Conservation (phyloP, 2,888 invertebrate species). For the Lysandra bellargus region DNA sequence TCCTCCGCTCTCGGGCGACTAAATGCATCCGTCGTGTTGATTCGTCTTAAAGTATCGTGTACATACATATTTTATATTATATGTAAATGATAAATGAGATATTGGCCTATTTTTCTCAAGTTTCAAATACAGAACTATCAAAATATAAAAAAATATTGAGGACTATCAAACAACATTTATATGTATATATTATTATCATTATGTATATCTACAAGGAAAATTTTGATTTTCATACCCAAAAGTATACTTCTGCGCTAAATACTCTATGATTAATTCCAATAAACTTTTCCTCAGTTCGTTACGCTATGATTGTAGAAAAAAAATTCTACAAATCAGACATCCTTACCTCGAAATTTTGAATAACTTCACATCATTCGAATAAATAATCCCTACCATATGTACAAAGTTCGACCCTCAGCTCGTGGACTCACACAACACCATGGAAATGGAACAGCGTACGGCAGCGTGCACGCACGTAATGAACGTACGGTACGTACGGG, state of each 20-base stretch:
- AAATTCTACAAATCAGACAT: slow-evolving; percentile 60
- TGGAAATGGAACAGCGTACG: slow-evolving; percentile 74
- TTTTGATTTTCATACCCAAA: slow-evolving; percentile 72
- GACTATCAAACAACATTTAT: slow-evolving; percentile 80
- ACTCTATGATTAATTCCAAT: slow-evolving; percentile 67
- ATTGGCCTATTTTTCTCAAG: slow-evolving; percentile 76
- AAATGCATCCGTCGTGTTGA: slow-evolving; percentile 74
- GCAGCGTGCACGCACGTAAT: slow-evolving; percentile 50
- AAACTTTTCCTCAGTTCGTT: slow-evolving; percentile 64
- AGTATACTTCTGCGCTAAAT: slow-evolving; percentile 74
- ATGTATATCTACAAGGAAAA: slow-evolving; percentile 77
- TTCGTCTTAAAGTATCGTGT: slow-evolving; percentile 70
- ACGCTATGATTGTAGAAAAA: slow-evolving; percentile 60
- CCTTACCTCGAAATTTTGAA: slow-evolving; percentile 54
- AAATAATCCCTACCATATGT: slow-evolving; percentile 77
- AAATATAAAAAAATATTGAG: slow-evolving; percentile 82
- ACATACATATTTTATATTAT: slow-evolving; percentile 56
- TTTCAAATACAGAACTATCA: slow-evolving; percentile 81
- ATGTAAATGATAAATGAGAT: slow-evolving; percentile 75
- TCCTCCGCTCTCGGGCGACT: slow-evolving; percentile 62
- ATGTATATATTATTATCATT: slow-evolving; percentile 76
- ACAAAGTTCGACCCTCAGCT: slow-evolving; percentile 72
- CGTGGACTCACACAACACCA: slow-evolving; percentile 75
- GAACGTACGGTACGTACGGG: slow-evolving; percentile 56
- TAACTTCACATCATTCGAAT: slow-evolving; percentile 64